Conservation (phyloP, 1,140 invertebrate genomes). For the Drosophila subpulchrella region DNA sequence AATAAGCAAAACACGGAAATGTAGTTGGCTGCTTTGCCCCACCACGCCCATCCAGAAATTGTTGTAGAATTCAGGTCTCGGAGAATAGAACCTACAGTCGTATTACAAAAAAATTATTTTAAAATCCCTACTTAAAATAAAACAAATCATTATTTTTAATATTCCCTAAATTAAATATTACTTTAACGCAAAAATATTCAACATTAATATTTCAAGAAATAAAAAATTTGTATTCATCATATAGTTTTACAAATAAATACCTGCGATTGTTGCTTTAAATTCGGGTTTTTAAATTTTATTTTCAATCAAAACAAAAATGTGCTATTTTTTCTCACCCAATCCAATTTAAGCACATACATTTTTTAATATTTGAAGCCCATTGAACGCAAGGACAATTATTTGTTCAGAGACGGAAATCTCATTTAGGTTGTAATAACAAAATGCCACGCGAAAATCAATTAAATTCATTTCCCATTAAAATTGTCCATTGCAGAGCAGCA, state of each 20-base stretch:
- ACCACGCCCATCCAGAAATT: neutral
- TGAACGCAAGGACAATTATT: constrained; percentile 15
- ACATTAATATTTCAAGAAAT: neutral
- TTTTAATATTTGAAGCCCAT: constrained; percentile 15
- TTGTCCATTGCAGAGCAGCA: constrained; percentile 39
- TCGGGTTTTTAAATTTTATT: neutral
- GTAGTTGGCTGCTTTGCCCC: constrained; percentile 3
- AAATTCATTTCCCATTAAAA: constrained; percentile 73
- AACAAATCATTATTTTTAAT: neutral
- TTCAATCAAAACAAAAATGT: neutral
- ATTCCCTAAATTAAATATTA: too few species aligned
- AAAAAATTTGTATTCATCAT: too few species aligned
- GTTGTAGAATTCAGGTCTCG: neutral
- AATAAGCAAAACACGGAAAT: constrained; percentile 69
- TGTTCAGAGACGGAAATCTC: constrained; percentile 44
- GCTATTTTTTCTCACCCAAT: constrained; percentile 3
- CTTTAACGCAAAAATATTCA: neutral
- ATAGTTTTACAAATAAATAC: neutral
- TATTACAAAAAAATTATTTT: neutral
- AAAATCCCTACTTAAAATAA: neutral
- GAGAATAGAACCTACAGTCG: neutral
- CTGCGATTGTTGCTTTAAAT: neutral
- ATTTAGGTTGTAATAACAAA: constrained; percentile 74
- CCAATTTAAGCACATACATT: constrained; percentile 7
- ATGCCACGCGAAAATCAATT: constrained; percentile 71